phyloP scores from a whole-genome alignment of 2,888 invertebrate species.

The Graphium colonna region DNA sequence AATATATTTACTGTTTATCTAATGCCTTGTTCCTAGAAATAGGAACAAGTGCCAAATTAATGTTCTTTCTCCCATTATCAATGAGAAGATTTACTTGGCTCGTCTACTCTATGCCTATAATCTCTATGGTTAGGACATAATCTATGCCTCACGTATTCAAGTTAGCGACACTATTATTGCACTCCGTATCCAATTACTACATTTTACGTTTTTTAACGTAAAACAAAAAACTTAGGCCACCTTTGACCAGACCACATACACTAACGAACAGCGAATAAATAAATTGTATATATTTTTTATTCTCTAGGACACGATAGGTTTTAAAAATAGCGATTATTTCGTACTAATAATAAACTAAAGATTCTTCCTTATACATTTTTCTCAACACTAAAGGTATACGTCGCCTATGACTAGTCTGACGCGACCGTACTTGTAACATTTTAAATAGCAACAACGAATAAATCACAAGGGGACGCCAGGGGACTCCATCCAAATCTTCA shows the following conservation, averaged over 20 bases:
- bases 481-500: constrained; percentile 5
- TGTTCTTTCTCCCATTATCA: constrained; percentile 21
- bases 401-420: constrained; percentile 78
- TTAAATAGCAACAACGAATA: constrained; percentile 67
- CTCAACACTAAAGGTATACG: constrained; percentile 71
- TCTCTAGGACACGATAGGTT: constrained; percentile 61
- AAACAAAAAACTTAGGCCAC: constrained; percentile 36
- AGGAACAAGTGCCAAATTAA: no score
- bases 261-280: constrained; percentile 56
- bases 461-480: constrained; percentile 49
- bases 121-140: no score
- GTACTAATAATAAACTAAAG: constrained; percentile 72
- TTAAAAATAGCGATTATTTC: constrained; percentile 67
- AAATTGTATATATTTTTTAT: constrained; percentile 47
- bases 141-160: constrained; percentile 19
- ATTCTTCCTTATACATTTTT: constrained; percentile 70
- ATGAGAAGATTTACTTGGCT: constrained; percentile 4
- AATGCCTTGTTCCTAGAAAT: no score
- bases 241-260: constrained; percentile 22
- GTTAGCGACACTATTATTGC: constrained; percentile 62
- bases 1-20: no score
- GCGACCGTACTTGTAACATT: constrained; percentile 62
- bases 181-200: constrained; percentile 44
- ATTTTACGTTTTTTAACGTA: constrained; percentile 27
- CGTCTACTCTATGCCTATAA: no score